Conservation (phyloP, 2,888 invertebrate species). For the Theodoxus fluviatilis region DNA sequence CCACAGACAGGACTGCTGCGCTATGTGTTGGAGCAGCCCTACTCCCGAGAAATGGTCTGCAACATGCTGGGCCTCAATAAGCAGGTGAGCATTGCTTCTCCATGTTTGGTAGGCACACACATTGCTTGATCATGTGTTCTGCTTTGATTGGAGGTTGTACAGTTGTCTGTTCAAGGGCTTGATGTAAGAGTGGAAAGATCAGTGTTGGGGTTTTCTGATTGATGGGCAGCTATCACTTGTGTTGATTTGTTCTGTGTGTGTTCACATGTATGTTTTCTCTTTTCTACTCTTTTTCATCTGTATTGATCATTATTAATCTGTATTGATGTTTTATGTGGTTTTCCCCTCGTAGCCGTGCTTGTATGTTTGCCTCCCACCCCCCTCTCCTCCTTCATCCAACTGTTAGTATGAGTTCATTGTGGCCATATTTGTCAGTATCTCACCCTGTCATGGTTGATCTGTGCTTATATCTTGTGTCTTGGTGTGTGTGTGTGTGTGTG, state of each 20-base stretch:
- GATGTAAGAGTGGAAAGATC: too few species aligned
- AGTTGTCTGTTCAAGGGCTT: too few species aligned
- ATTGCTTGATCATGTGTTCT: too few species aligned
- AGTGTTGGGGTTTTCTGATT: too few species aligned
- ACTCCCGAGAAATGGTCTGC: conserved; percentile 94
- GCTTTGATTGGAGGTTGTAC: too few species aligned
- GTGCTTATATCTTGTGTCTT: not conserved
- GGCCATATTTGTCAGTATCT: not conserved
- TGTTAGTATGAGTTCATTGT: conserved; percentile 1
- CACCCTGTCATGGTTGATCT: not conserved
- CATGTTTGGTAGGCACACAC: too few species aligned
- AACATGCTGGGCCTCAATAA: conserved; percentile 93
- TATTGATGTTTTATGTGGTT: not conserved
- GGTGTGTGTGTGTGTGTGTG: not conserved
- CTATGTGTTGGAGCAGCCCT: conserved; percentile 92
- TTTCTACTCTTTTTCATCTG: not conserved
- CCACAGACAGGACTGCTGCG: conserved; percentile 86
- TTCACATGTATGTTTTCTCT: not conserved
- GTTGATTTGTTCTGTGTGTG: not conserved
- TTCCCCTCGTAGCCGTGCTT: conserved; percentile 7
- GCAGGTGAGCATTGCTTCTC: too few species aligned
- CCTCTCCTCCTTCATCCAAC: not conserved
- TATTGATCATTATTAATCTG: not conserved
- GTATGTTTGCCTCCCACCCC: too few species aligned
- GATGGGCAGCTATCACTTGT: too few species aligned